These are phyloP conservation scores for Lypha dubia DNA, from an alignment of 2,888 invertebrate genomes.

Conservation along the genomic window DNA sequence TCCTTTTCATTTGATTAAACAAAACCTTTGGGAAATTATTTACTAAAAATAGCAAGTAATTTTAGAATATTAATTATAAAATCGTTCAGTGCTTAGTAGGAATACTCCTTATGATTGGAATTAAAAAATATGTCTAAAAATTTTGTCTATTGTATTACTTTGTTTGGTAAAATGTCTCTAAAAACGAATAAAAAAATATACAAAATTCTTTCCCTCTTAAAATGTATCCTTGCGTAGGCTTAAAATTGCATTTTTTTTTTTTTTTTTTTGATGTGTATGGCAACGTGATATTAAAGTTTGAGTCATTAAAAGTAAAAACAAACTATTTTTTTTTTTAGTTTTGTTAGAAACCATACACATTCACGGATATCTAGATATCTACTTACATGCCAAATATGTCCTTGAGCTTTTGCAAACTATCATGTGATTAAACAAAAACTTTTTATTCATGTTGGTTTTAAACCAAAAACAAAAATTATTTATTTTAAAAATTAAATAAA, in stretches of 20 bases:
- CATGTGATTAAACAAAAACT: slow-evolving; percentile 18
- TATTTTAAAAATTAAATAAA: not conserved
- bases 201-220: not conserved
- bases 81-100: not conserved
- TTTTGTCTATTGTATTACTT: no score
- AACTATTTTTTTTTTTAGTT: no score
- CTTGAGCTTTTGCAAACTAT: slow-evolving; percentile 56
- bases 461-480: no score
- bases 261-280: not conserved
- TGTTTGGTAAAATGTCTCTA: not conserved
- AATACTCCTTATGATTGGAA: not conserved
- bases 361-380: not conserved
- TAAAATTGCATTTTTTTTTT: not conserved
- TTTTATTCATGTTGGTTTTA: not conserved
- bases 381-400: not conserved
- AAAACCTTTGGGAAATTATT: slow-evolving; percentile 51
- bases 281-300: slow-evolving; percentile 24
- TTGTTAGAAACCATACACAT: slow-evolving; percentile 9
- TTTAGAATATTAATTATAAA: no score
- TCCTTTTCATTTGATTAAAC: slow-evolving; percentile 36
- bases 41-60: no score
- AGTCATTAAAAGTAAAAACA: slow-evolving; percentile 46
- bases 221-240: not conserved
- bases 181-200: no score
- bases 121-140: no score